Conservation (phyloP, 2,797 vertebrate species). For the Centroberyx gerrardi region DNA sequence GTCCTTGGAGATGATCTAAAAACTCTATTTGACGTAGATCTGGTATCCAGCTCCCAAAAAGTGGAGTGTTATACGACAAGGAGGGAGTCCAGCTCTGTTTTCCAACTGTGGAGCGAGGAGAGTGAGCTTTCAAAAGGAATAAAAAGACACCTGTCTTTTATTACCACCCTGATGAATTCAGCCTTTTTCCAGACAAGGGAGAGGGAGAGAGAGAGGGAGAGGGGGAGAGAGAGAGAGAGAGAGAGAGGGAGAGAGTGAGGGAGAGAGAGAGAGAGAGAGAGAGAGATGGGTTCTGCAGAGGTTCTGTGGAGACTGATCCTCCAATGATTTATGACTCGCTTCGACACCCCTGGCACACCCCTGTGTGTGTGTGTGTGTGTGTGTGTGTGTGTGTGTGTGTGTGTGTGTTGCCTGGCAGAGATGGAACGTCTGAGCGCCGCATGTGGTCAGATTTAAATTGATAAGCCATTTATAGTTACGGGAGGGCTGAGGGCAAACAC, state of each 20-base stretch:
- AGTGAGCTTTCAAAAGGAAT: slow-evolving; percentile 46
- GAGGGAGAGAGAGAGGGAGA: background rate
- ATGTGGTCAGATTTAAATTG: slow-evolving; percentile 72
- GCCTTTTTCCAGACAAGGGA: slow-evolving; percentile 40
- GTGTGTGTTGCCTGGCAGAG: slow-evolving; percentile 44
- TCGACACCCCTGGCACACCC: slow-evolving; percentile 68
- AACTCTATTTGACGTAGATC: slow-evolving; percentile 44
- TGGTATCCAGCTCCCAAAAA: slow-evolving; percentile 47
- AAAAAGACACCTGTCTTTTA: slow-evolving; percentile 76
- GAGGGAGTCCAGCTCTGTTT: slow-evolving; percentile 31
- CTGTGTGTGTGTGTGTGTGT: slow-evolving; percentile 26
- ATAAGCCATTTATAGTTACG: slow-evolving; percentile 57
- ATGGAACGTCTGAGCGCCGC: slow-evolving; percentile 60
- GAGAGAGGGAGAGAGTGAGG: background rate
- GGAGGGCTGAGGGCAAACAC: slow-evolving; percentile 8
- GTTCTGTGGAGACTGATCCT: slow-evolving; percentile 69
- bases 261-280: slow-evolving; percentile 27
- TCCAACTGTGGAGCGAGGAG: slow-evolving; percentile 46
- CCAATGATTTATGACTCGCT: slow-evolving; percentile 75
- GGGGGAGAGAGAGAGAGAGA: background rate
- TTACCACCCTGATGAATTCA: slow-evolving; percentile 57
- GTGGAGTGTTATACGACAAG: slow-evolving; percentile 32
- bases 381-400: slow-evolving; percentile 33
- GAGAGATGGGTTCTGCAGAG: slow-evolving; percentile 53
- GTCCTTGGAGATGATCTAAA: slow-evolving; percentile 56